Percentiles rank a stretch among this genome's conserved stretches.
Conservation (phyloP, 2,888 invertebrate species). For the Drosophila flavopinicola region DNA sequence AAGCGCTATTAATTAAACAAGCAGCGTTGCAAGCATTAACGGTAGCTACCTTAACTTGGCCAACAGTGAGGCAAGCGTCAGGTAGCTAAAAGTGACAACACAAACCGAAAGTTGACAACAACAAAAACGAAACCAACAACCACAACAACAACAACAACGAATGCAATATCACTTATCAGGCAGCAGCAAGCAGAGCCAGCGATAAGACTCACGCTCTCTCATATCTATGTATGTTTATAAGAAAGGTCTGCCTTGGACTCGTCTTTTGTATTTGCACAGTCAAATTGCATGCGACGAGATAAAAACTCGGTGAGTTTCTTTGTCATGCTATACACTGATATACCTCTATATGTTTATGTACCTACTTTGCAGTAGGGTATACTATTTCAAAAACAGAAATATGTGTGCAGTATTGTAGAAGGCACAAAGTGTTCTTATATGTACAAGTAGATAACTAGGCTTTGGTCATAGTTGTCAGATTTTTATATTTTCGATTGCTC, state of each 20-base stretch:
- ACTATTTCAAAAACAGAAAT: background rate
- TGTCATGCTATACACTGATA: background rate
- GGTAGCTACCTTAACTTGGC: conserved; percentile 67
- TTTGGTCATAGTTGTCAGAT: background rate
- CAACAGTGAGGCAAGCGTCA: conserved; percentile 54
- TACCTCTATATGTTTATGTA: no score
- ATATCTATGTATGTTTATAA: conserved; percentile 12
- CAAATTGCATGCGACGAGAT: conserved; percentile 42
- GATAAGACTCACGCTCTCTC: conserved; percentile 32
- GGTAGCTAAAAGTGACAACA: background rate
- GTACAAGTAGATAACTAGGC: no score
- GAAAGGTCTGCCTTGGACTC: conserved; percentile 49
- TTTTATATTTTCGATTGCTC: background rate
- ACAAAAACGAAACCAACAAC: background rate
- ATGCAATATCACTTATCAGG: conserved; percentile 28
- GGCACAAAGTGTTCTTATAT: no score
- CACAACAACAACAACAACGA: background rate
- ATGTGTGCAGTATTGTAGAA: background rate
- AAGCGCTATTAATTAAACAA: conserved; percentile 63
- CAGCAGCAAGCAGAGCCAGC: background rate
- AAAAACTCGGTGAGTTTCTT: conserved; percentile 7
- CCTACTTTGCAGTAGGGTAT: conserved; percentile 22
- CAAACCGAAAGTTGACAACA: background rate
- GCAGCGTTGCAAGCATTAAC: conserved; percentile 30
- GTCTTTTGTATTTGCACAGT: conserved; percentile 50